Evolutionary conservation across 2,113 vertebrate species (phyloP).

Genomic region (Apteryx mantelli): DNA sequence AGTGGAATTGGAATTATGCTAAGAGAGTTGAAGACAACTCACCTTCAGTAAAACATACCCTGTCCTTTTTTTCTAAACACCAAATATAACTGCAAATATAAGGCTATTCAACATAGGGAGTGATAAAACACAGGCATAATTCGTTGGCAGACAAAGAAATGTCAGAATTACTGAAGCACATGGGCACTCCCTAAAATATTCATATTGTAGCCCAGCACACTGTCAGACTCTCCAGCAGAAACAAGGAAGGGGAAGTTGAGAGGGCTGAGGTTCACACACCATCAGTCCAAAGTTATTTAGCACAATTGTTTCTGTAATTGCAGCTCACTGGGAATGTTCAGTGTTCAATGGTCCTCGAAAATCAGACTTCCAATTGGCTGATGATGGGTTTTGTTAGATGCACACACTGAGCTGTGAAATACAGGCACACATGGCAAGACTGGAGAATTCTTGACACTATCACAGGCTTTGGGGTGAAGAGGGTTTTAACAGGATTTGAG

Average conservation of each 20-base stretch:
- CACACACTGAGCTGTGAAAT: constrained; percentile 3
- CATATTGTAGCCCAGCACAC: not conserved
- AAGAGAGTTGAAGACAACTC: not conserved
- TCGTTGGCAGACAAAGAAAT: not conserved
- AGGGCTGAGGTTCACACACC: constrained; percentile 48
- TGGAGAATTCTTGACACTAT: not conserved
- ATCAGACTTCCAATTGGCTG: constrained; percentile 55
- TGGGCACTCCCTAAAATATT: not conserved
- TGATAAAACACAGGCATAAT: not conserved
- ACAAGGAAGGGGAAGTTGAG: constrained; percentile 21
- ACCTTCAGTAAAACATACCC: not conserved
- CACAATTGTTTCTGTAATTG: constrained; percentile 64
- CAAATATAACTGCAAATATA: not conserved
- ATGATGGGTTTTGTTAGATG: constrained; percentile 27
- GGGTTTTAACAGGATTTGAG: not conserved
- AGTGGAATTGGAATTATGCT: constrained; percentile 29
- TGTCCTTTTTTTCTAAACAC: constrained; percentile 13
- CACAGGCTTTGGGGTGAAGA: not conserved
- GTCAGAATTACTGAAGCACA: constrained; percentile 2
- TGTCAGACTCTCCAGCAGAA: not conserved
- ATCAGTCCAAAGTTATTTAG: constrained; percentile 67
- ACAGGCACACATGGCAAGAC: not conserved
- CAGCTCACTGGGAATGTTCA: constrained; percentile 32
- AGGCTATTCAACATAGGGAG: not conserved
- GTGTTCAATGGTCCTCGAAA: constrained; percentile 63